Percentiles rank a stretch among this genome's conserved stretches.
Evolutionary conservation across 2,113 vertebrate species (phyloP).

Genomic region (Pyxicephalus adspersus): DNA sequence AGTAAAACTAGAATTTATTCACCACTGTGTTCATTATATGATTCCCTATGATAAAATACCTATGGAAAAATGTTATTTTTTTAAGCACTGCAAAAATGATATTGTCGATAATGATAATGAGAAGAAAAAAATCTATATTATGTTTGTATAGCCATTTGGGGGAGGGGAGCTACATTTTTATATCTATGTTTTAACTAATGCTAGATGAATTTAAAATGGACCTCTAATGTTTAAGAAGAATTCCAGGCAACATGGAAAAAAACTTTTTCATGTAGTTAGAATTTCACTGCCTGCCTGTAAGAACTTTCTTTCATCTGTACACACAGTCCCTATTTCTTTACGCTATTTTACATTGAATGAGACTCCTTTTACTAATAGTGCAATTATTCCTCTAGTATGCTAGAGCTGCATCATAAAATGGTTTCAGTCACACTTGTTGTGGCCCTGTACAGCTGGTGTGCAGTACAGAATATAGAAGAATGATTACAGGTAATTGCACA

Average conservation of each 20-base stretch:
- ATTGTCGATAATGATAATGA: neutral
- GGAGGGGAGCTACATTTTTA: conserved; percentile 15
- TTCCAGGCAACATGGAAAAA: neutral
- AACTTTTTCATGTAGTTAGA: neutral
- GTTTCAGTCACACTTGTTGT: too few species aligned
- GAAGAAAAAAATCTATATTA: neutral
- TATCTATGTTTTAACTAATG: conserved; percentile 20
- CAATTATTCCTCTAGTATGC: too few species aligned
- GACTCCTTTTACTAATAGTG: too few species aligned
- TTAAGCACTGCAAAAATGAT: neutral
- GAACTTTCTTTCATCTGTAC: too few species aligned
- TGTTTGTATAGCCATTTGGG: conserved; percentile 13
- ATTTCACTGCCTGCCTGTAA: too few species aligned
- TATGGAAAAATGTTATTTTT: conserved; percentile 30
- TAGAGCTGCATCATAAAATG: too few species aligned
- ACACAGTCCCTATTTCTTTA: too few species aligned
- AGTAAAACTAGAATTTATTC: neutral
- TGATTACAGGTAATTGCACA: too few species aligned
- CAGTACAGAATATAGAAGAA: too few species aligned
- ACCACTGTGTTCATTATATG: neutral
- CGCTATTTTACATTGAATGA: too few species aligned
- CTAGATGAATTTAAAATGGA: neutral
- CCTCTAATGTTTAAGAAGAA: conserved; percentile 1
- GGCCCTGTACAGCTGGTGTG: too few species aligned
- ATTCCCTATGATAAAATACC: neutral